These are phyloP conservation scores for Drosophila heteroneura DNA, from an alignment of 2,888 invertebrate genomes.

Conservation along the genomic window DNA sequence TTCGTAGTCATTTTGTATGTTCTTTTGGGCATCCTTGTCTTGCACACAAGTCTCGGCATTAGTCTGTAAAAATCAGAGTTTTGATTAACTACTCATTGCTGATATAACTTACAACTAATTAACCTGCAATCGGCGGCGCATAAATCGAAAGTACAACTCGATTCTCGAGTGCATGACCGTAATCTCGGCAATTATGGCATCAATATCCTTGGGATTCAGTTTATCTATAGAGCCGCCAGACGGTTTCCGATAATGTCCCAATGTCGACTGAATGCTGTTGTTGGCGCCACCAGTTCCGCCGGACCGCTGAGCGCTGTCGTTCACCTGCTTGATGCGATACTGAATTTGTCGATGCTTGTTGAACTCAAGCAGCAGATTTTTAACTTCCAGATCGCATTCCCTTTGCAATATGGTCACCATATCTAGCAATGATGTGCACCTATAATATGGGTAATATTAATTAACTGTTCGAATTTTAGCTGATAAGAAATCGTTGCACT, in stretches of 20 bases:
- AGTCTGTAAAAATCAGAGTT: slow-evolving; percentile 84
- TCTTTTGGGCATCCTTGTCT: slow-evolving; percentile 86
- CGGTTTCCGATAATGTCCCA: slow-evolving; percentile 84
- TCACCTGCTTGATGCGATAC: slow-evolving; percentile 88
- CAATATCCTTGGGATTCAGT: slow-evolving; percentile 93
- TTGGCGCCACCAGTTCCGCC: slow-evolving; percentile 57
- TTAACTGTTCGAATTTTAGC: neutral
- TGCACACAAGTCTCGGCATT: slow-evolving; percentile 88
- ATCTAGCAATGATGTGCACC: slow-evolving; percentile 88
- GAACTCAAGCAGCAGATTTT: slow-evolving; percentile 90
- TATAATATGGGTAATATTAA: slow-evolving; percentile 9
- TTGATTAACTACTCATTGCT: slow-evolving; percentile 1
- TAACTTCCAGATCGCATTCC: slow-evolving; percentile 90
- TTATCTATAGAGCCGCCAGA: slow-evolving; percentile 86
- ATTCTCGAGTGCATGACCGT: slow-evolving; percentile 95
- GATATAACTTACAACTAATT: neutral
- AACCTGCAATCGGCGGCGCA: slow-evolving; percentile 91
- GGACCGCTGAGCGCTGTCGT: slow-evolving; percentile 86
- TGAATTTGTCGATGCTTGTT: slow-evolving; percentile 89
- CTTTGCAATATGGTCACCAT: slow-evolving; percentile 91
- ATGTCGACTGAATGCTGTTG: slow-evolving; percentile 59
- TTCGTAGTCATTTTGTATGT: slow-evolving; percentile 87
- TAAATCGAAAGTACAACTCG: slow-evolving; percentile 96
- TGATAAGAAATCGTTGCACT: slow-evolving; percentile 5
- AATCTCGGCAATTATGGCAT: slow-evolving; percentile 95